Evolutionary conservation across 2,797 vertebrate species (phyloP).

Genomic region (Gymnodraco acuticeps): DNA sequence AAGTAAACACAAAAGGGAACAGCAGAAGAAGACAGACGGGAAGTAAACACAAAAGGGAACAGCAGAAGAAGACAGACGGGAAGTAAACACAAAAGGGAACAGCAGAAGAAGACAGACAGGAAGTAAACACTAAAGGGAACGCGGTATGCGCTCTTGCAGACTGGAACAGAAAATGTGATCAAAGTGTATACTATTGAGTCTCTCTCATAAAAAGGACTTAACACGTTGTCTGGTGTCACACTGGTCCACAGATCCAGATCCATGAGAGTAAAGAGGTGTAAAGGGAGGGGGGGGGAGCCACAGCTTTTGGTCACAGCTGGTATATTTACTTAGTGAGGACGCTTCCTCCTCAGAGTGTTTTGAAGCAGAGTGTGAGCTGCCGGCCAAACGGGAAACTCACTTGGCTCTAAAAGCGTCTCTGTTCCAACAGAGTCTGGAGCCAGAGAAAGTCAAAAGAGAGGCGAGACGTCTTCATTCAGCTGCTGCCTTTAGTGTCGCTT

Average conservation of each 20-base stretch:
- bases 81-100: too few species aligned
- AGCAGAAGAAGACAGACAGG: too few species aligned
- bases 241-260: slow-evolving; percentile 20
- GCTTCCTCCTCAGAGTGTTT: slow-evolving; percentile 60
- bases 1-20: too few species aligned
- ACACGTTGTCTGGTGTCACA: slow-evolving; percentile 17
- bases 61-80: too few species aligned
- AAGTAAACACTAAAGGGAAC: too few species aligned
- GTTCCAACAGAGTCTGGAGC: slow-evolving; percentile 45
- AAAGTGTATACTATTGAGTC: neutral
- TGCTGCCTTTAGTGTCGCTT: slow-evolving; percentile 56
- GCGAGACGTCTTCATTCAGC: slow-evolving; percentile 50
- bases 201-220: slow-evolving; percentile 43
- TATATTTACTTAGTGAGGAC: slow-evolving; percentile 72
- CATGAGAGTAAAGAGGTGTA: slow-evolving; percentile 29
- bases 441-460: slow-evolving; percentile 42
- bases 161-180: too few species aligned
- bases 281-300: slow-evolving; percentile 4
- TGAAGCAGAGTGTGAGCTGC: slow-evolving; percentile 22
- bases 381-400: slow-evolving; percentile 63
- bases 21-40: too few species aligned
- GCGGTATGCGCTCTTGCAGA: too few species aligned
- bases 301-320: slow-evolving; percentile 69
- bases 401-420: slow-evolving; percentile 47
- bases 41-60: too few species aligned